phyloP scores from a whole-genome alignment of 1,140 invertebrate genomes.

The Rhysida immarginata region DNA sequence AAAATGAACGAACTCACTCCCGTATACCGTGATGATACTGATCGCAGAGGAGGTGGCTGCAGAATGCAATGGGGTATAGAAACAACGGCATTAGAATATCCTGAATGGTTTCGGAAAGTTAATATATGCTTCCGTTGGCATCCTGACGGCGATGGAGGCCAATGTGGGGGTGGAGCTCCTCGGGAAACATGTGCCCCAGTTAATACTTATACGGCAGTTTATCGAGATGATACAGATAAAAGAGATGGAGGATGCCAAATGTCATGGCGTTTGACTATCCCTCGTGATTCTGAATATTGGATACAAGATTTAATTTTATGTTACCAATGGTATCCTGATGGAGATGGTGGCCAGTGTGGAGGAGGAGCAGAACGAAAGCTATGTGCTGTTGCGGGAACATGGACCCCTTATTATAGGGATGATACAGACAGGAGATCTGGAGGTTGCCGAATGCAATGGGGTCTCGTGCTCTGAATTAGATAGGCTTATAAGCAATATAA shows the following conservation, averaged over 20 bases:
- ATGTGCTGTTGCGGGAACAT: not conserved
- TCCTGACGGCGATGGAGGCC: not conserved
- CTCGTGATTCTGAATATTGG: not conserved
- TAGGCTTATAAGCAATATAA: too few species aligned
- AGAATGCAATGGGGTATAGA: slow-evolving; percentile 8
- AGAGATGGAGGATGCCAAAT: not conserved
- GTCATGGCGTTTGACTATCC: not conserved
- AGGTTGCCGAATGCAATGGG: slow-evolving; percentile 6
- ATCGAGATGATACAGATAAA: not conserved
- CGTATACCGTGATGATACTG: slow-evolving; percentile 10
- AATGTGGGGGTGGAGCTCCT: not conserved
- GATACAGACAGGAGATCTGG: slow-evolving; percentile 1
- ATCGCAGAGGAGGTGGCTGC: slow-evolving; percentile 3
- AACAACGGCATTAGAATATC: too few species aligned
- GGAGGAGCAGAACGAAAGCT: not conserved
- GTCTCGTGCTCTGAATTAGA: too few species aligned
- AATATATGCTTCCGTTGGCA: slow-evolving; percentile 8
- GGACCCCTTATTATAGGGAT: not conserved
- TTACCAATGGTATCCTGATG: not conserved
- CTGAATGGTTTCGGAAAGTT: not conserved
- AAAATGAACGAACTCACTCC: slow-evolving; percentile 1
- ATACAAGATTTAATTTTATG: not conserved
- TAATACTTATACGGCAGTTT: not conserved
- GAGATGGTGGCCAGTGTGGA: not conserved
- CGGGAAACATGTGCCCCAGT: not conserved